Percentiles rank a stretch among this genome's conserved stretches.
These are phyloP conservation scores for Odocoileus virginianus DNA, from an alignment of 2,113 vertebrate genomes.

Conservation along the genomic window DNA sequence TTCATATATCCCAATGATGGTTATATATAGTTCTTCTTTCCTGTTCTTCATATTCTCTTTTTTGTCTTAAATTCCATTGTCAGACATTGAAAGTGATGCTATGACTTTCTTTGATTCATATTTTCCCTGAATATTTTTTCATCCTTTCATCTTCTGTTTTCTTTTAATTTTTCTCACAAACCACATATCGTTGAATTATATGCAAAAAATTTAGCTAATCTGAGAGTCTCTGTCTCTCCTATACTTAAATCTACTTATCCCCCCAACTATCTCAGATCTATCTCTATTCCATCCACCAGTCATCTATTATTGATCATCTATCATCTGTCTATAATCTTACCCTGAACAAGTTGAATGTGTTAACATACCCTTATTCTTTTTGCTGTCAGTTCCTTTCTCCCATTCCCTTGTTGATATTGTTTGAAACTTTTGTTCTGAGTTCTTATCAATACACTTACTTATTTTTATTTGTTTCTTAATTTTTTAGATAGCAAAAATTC, in stretches of 20 bases:
- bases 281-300: background rate
- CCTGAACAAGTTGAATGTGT: background rate
- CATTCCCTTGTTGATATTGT: background rate
- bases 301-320: background rate
- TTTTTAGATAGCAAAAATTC: background rate
- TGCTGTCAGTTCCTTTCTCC: background rate
- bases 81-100: background rate
- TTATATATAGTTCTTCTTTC: background rate
- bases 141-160: background rate
- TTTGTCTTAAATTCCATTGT: background rate
- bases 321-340: background rate
- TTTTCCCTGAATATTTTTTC: background rate
- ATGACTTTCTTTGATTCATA: background rate
- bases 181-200: background rate
- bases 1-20: background rate
- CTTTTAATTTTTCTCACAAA: background rate
- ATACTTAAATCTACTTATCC: background rate
- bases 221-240: background rate
- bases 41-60: background rate
- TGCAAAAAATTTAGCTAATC: background rate
- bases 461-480: background rate
- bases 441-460: background rate
- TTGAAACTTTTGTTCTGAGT: background rate
- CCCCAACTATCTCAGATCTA: background rate
- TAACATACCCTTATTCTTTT: background rate